Evolutionary conservation across 1,140 invertebrate species (phyloP), one percentile per base, ranked within the genome.

Genomic region (Drosophila subpulchrella): DNA sequence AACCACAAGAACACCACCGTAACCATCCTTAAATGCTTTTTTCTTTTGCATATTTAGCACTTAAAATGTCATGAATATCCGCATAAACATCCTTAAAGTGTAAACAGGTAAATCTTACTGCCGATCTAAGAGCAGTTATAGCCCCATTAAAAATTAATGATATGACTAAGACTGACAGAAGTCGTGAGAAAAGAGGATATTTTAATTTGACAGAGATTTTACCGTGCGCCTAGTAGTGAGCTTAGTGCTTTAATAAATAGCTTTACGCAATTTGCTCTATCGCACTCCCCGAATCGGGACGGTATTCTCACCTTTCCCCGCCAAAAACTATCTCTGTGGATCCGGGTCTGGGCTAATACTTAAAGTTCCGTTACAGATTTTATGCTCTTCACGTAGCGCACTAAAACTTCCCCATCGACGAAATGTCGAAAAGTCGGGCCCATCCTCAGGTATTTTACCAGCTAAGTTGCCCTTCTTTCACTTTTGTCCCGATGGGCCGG

Each of bases 381-480:
- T 80, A 71, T 76, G 73, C 62, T 20, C 44, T 76, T 76, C 75
- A 72, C 60, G 61, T 55, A 83, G 81, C 41, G 80, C 76, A 79
- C 50, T 47, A 42, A 72, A 67, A 50, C 42, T 62, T 65, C 51
- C 34, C 24, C 55, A 50, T 53, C 24, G 50, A 50, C 50, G 34
- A 53, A 55, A 44, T 13, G 30, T 15, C 48, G 34, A 32, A 36
- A 41, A 61, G 27, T 42, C 30, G 42, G 39, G 61, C 41, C 50
- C 68, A 78, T 82, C 57, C 44, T 53, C 57, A 51, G 54, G 75
- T 78, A 41, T 34, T 34, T 50, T 32, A 24, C 34, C 66, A 36
- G 62, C 70, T 70, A 63, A 72, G 42, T 61, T 74, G 77, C 66
- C 78, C 82, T 88, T 86, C 83, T 86, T 76, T 86, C 48, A 79